Conservation (phyloP, 2,113 vertebrate species). For the Steatornis caripensis region DNA sequence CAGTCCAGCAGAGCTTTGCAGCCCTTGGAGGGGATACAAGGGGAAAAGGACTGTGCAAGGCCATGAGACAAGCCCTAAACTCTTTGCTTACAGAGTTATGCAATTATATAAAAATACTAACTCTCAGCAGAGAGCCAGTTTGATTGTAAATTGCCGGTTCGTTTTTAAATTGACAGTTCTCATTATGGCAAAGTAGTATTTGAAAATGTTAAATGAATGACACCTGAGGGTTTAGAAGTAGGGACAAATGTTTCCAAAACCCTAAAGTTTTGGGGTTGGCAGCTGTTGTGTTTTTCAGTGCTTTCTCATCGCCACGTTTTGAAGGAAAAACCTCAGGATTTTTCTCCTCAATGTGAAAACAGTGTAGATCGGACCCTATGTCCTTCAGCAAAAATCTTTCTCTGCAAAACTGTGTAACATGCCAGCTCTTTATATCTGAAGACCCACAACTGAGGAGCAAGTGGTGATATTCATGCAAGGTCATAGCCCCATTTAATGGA, state of each 20-base stretch:
- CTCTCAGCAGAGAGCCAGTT: background rate
- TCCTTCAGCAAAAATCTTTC: background rate
- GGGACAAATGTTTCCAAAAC: background rate
- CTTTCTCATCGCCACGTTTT: background rate
- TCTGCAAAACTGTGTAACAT: background rate
- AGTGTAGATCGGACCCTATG: background rate
- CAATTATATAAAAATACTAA: background rate
- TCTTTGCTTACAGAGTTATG: background rate
- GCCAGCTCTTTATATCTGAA: background rate
- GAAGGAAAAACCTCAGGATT: background rate
- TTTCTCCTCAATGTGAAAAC: background rate
- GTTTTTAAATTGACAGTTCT: background rate
- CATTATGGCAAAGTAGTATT: background rate
- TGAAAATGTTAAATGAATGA: background rate
- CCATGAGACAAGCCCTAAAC: background rate
- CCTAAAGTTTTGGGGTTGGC: background rate
- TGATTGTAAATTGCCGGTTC: background rate
- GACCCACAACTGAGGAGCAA: background rate
- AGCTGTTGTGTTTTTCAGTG: background rate
- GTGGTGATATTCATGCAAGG: background rate
- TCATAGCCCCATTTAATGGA: background rate
- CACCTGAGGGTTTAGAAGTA: background rate
- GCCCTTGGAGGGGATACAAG: background rate
- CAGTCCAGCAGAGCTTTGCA: background rate
- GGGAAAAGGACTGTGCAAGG: background rate